Evolutionary conservation across 2,797 vertebrate genomes (phyloP), one percentile per base, ranked within the genome.

Genomic region (Gila robusta): DNA sequence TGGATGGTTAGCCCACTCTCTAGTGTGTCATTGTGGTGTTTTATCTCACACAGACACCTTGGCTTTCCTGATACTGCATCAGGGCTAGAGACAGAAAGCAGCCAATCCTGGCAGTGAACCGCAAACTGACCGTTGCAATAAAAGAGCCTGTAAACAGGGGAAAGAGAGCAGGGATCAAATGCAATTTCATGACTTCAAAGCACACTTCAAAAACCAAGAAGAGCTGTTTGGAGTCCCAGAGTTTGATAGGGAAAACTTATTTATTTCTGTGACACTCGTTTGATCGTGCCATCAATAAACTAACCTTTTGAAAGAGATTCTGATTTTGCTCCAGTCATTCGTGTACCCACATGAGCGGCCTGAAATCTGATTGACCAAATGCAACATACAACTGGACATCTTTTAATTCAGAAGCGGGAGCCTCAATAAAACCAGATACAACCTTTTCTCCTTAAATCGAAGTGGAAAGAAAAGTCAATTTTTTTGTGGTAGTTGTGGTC

Each of bases 101-200:
- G 66, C 73, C 89, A 91, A 93, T 93, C 92, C 90, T 93, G 91
- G 91, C 94, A 91, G 88, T 92, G 92, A 95, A 94, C 94, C 92
- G 93, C 92, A 94, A 92, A 96, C 93, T 95, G 96, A 97, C 95
- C 95, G 94, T 95, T 95, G 94, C 94, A 95, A 96, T 95, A 94
- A 94, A 96, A 95, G 21, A 73, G 69, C 66, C 76, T 44, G 74
- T 70, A 85, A 79, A 95, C 92, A 95, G 92, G 90, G 41, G 80
- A 28, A 56, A 92, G 82, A 74, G 95, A 95, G 94, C 96, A 95
- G 94, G 95, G 94, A 73, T 92, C 94, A 93, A 92, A 93, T 94
- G 96, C 94, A 93, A 89, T 95, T 94, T 92, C 62, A 69, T 69
- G 26, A 44, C 79, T 69, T 85, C 66, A 79, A 79, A 85, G 83